Percentiles rank a stretch among this genome's conserved stretches.
phyloP scores from a whole-genome alignment of 2,888 invertebrate species.

The Rotaria sp. region DNA sequence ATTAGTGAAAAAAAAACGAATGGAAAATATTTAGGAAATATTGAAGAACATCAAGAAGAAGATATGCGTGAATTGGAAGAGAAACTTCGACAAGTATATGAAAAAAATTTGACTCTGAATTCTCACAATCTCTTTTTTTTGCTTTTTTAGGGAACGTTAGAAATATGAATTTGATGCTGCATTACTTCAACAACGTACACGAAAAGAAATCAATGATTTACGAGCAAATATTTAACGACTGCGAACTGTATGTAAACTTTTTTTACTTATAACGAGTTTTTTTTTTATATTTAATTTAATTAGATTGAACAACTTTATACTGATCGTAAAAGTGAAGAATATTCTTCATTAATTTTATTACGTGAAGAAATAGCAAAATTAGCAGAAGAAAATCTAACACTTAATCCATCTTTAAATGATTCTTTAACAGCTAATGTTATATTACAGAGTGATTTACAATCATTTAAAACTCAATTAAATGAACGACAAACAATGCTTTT shows the following conservation, averaged over 20 bases:
- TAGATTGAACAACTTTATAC: background rate
- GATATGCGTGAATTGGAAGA: slow-evolving; percentile 1
- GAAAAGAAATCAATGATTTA: background rate
- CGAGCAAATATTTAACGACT: background rate
- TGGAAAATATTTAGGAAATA: slow-evolving; percentile 8
- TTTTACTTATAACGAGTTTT: too few species aligned
- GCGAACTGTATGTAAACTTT: background rate
- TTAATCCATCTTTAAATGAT: background rate
- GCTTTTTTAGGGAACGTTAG: background rate
- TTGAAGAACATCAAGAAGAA: background rate
- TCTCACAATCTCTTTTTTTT: background rate
- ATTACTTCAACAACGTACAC: background rate
- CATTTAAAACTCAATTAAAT: background rate
- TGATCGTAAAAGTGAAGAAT: background rate
- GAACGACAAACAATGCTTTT: background rate
- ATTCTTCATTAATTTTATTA: background rate
- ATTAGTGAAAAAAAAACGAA: background rate
- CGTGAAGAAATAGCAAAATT: background rate
- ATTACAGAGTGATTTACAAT: background rate
- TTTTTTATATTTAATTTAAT: background rate
- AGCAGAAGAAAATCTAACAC: background rate
- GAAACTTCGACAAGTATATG: background rate
- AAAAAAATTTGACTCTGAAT: too few species aligned
- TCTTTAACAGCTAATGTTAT: background rate
- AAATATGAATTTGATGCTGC: background rate